Conservation (phyloP, 2,888 invertebrate genomes). For the Julus scanicus region DNA sequence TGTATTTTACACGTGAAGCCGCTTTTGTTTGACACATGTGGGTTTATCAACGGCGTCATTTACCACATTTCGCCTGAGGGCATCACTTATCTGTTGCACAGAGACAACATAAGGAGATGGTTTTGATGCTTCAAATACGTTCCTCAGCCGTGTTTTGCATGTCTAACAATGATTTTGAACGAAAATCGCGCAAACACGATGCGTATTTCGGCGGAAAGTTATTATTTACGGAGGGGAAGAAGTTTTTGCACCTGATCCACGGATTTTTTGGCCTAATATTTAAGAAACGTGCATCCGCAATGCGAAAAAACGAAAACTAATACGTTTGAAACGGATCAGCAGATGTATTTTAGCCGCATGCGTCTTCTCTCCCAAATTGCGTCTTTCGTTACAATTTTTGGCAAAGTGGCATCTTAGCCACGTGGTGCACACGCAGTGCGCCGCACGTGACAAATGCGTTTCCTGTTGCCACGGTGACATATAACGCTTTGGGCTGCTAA, state of each 20-base stretch:
- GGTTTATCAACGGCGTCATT: too few relatives aligned
- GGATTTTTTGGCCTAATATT: not conserved
- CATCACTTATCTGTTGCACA: too few relatives aligned
- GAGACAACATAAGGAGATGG: not conserved
- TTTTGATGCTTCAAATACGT: not conserved
- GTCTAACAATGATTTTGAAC: not conserved
- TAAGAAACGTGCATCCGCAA: not conserved
- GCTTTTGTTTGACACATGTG: too few relatives aligned
- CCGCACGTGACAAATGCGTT: not conserved
- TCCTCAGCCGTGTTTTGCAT: not conserved
- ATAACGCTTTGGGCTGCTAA: not conserved
- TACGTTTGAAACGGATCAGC: not conserved
- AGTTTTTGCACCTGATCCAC: not conserved
- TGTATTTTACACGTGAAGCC: too few relatives aligned
- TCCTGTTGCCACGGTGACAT: not conserved
- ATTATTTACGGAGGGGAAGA: not conserved
- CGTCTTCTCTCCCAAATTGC: not conserved
- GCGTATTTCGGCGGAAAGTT: not conserved
- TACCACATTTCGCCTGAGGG: too few relatives aligned
- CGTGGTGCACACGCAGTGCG: not conserved
- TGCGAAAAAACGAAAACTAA: not conserved
- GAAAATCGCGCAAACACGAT: not conserved
- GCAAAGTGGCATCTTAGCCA: not conserved
- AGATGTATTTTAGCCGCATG: conserved; percentile 24
- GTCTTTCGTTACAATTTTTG: not conserved